Base-by-base conservation (phyloP, 2,888 invertebrate genomes). In the Andrena bicolor region DNA sequence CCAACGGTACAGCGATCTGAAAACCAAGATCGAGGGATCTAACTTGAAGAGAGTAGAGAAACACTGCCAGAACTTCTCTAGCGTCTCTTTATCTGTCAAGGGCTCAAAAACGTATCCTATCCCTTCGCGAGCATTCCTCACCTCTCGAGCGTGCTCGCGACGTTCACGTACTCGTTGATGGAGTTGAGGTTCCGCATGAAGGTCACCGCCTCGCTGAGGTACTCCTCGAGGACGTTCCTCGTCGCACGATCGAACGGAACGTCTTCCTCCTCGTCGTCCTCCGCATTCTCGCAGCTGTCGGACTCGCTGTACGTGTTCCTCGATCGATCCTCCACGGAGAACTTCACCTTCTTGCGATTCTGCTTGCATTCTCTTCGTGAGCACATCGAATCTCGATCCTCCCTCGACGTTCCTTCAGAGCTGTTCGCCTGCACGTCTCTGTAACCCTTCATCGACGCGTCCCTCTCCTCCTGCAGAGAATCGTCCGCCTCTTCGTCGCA, bases 111-210 rank as follows among this genome's bases (percentile, higher is more conserved):
- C 28, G 32, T 56, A 41, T 72, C 48, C 51, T 13, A 41, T 41
- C 51, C 48, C 16, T 60, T 68, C 16, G 28, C 56, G 26, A 51
- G 61, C 49, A 51, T 65, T 64, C 6, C 78, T 80, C 66, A 80
- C 78, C 86, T 87, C 4, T 87, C 84, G 28, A 86, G 80, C 74
- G 69, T 72, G 16, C 80, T 80, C 23, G 78, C 71, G 30, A 85
- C 86, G 86, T 80, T 92, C 80, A 88, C 87, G 86, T 87, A 91
- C 83, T 91, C 90, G 84, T 90, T 91, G 74, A 90, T 87, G 76
- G 90, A 88, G 86, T 92, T 91, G 83, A 92, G 86, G 83, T 92
- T 92, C 83, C 90, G 88, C 88, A 92, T 91, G 60, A 92, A 92
- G 20, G 82, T 87, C 30, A 89, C 83, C 28, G 92, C 91, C 74